These are phyloP conservation scores for Zootermopsis nevadensis DNA, from an alignment of 2,888 invertebrate species.

Conservation along the genomic window DNA sequence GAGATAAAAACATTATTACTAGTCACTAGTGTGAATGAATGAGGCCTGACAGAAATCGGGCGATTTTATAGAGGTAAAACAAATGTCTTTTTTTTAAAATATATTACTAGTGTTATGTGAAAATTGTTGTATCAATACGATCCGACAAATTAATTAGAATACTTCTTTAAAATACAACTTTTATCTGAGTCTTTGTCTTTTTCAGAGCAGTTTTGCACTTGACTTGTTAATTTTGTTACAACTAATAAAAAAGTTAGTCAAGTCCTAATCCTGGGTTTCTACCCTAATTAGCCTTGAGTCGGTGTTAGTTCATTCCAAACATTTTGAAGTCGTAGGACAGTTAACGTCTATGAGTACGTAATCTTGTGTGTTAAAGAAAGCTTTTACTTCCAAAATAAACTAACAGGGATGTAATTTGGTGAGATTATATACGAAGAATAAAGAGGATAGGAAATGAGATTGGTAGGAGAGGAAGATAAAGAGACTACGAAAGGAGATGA, in stretches of 20 bases:
- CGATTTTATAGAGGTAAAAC: too few species aligned
- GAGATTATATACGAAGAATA: neutral
- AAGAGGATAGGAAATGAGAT: neutral
- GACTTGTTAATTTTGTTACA: neutral
- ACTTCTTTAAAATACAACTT: neutral
- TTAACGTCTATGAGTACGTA: neutral
- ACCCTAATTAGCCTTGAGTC: neutral
- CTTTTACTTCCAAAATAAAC: neutral
- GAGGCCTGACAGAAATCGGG: too few species aligned
- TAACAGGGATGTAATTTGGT: constrained; percentile 7
- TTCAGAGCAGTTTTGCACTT: neutral
- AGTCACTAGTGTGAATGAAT: too few species aligned
- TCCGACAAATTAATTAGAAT: neutral
- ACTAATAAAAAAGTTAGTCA: neutral
- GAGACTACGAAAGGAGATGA: neutral
- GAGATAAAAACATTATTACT: too few species aligned
- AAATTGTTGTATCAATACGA: too few species aligned
- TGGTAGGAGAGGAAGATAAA: neutral
- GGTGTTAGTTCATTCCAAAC: neutral
- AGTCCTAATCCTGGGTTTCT: neutral
- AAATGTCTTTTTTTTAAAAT: too few species aligned
- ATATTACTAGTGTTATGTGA: too few species aligned
- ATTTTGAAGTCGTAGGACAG: neutral
- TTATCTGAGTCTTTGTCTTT: neutral
- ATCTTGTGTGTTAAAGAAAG: constrained; percentile 10